Base-by-base conservation (phyloP, 1,140 invertebrate genomes). In the Pseudomyrmex concolor region DNA sequence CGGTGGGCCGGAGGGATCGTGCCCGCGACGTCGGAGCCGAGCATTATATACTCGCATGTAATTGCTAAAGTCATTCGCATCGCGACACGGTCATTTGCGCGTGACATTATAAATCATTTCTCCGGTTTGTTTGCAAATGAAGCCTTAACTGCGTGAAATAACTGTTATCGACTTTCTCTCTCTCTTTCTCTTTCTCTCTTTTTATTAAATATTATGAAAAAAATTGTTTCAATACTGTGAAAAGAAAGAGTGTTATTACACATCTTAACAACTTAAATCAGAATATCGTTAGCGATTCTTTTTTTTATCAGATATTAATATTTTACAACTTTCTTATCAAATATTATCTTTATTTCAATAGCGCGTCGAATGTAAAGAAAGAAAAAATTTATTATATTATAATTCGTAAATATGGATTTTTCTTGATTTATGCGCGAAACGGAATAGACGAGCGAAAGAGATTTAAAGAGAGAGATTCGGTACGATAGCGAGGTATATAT, bases 71-170 rank as follows among this genome's bases (percentile, higher is more conserved):
- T 15, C 51, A n/a, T 70, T 15, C 64, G 64, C 43, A 50, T 7
- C 66, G 76, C 76, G 76, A 70, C 54, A 70, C 72, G 71, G 34
- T 48, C 57, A 43, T 67, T 22, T 22, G 55, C n/a, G 59, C n/a
- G 19, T 45, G 63, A 77, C 48, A 25, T 51, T 67, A 78, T 25
- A 1, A 15, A 59, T 8, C 45, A n/a, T 71, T 48, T 59, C 50
- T 22, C 22, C 54, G 22, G 22, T 51, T 77, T n/a, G 19, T n/a
- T 9, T 19, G 12, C 19, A 10, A 25, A 43, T n/a, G 7, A 57
- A 13, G 43, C 5, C 22, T 15, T 17, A 34, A 19, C n/a, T 13
- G 62, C 13, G 45, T n/a, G 45, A 74, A 22, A 51, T 77, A 77
- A 77, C 55, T 78, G 25, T 57, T 12, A 67, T 22, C 15, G 63